Percentiles rank a stretch among this genome's conserved stretches.
Evolutionary conservation across 1,140 invertebrate genomes (phyloP).

Genomic region (Pogonus chalceus): DNA sequence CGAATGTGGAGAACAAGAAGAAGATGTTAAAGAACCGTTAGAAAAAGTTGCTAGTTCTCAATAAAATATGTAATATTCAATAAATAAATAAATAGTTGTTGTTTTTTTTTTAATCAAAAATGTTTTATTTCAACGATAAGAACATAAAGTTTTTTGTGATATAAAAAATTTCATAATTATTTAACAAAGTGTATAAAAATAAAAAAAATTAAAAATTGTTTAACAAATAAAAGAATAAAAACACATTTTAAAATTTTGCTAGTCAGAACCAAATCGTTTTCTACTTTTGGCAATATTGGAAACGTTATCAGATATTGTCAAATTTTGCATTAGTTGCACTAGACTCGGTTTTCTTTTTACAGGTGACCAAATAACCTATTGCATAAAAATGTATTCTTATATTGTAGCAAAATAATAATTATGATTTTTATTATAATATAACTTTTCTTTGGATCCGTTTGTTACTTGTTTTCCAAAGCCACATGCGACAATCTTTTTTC

Average conservation of each 20-base stretch:
- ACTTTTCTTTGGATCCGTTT: conserved; percentile 26
- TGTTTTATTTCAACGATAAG: no score
- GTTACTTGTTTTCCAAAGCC: conserved; percentile 48
- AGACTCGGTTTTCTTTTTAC: no score
- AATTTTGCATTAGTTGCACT: no score
- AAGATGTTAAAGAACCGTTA: conserved; percentile 38
- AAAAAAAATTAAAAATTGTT: conserved; percentile 25
- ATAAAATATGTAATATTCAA: conserved; percentile 27
- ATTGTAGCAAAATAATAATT: conserved; percentile 13
- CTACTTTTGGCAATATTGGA: no score
- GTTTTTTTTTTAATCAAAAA: no score
- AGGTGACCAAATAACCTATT: no score
- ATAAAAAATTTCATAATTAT: conserved; percentile 5
- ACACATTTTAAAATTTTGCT: no score
- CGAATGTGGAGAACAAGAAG: conserved; percentile 61
- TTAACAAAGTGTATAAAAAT: neutral
- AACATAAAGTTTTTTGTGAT: no score
- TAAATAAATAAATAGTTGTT: neutral
- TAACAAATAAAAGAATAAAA: no score
- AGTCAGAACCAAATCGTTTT: no score
- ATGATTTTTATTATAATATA: conserved; percentile 16
- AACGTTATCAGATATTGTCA: no score
- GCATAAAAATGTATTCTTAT: no score
- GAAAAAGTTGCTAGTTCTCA: conserved; percentile 51
- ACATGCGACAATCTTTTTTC: conserved; percentile 57